Evolutionary conservation across 2,113 vertebrate genomes (phyloP), one percentile per base, ranked within the genome.

Genomic region (Pampusana beccarii): DNA sequence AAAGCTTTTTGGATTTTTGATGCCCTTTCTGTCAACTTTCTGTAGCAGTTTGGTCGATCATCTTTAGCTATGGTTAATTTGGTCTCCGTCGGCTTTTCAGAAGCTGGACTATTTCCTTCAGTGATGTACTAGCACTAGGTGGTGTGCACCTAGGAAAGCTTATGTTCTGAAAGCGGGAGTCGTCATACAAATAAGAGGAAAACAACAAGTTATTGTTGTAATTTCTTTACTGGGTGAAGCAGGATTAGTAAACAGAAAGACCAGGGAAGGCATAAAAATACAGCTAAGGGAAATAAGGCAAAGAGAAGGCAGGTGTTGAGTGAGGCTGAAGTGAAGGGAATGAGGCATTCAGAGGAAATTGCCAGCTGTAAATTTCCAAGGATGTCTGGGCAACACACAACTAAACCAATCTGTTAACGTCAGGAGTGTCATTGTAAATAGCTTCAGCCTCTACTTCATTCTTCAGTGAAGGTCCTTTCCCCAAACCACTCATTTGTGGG

Each of bases 311-410:
- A 81, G 65, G n/a, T 91, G 70, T 61, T 24, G 42, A 33, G 46
- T 64, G 65, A 60, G 18, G 48, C 70, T 90, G 61, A 64, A 89
- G 48, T 20, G 80, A 53, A 91, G 67, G 61, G 70, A 85, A 29
- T 31, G 86, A 92, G 50, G 57, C 57, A 56, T 89, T 81, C 57
- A 23, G 60, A 88, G 89, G 96, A 92, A 93, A 93, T 79, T 94
- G 73, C 77, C 73, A 79, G 80, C 89, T 93, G 80, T 88, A 93
- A 93, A 95, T 93, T 83, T 70, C 46, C 64, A 56, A 16, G 64
- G 64, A 16, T 92, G 67, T 70, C 92, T 93, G 46, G 80, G 77
- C 56, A 90, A 62, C 65, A 36, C 80, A 75, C 75, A 84, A 29
- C 25, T 77, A 58, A 94, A 70, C 7, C 64, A 25, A 78, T 94